Base-by-base conservation (phyloP, 2,113 vertebrate species). In the Tupaia tana region DNA sequence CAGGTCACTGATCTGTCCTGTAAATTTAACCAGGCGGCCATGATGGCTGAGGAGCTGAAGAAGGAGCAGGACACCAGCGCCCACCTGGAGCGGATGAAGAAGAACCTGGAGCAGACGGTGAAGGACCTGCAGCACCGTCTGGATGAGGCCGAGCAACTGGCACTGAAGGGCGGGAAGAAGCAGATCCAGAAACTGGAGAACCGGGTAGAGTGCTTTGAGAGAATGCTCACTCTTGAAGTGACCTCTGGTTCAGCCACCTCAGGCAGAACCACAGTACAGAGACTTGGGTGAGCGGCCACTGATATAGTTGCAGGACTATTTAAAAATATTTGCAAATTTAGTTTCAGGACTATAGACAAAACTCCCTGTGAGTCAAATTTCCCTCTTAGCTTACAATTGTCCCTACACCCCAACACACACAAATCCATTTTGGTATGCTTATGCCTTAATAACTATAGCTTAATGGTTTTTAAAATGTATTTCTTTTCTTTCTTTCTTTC, bases 101-200 rank as follows among this genome's bases (percentile, higher is more conserved):
- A n/a, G n/a, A n/a, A 98, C 63, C 86, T 98, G 52, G 96, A 98
- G 86, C 95, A 97, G 95, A 96, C 88, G 0, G 98, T 98, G 85
- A 98, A 94, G 94, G 97, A 97, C 87, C 92, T 98, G 85, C 90
- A 98, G 96, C 96, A 73, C 56, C 97, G 96, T 7, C 96, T 98
- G 92, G 98, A 98, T 0, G 98, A 98, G 88, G 98, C 98, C 0
- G 98, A 98, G 92, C 98, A 98, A 89, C 91, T 98, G 96, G 98
- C 98, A 0, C 89, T 98, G 91, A 98, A 98, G 95, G 97, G 98
- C 0, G 97, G 98, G 63, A 98, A 97, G 97, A 98, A 98, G 94
- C 98, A 98, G 96, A 97, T 98, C 74, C 98, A 98, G 98, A 99
- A 99, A 96, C 98, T 99, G 97, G 99, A 99, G 93, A 25, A 97